A percentile compares a stretch with the other conserved stretches of the same genome.
phyloP scores from a whole-genome alignment of 2,888 invertebrate species.

The Cerceris ruficornis region DNA sequence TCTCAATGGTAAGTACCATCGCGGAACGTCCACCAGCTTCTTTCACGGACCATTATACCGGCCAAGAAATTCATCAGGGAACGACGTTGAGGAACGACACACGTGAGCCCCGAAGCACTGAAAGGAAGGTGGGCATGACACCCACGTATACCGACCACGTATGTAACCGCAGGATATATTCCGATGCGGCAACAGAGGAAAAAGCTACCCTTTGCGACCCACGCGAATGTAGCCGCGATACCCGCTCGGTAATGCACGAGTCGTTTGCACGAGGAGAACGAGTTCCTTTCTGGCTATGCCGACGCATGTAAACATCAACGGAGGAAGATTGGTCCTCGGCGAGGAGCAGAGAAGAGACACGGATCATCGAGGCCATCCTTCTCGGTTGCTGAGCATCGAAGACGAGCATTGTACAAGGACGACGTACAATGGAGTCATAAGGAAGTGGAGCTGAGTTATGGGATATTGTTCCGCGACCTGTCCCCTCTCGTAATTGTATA shows the following conservation, averaged over 20 bases:
- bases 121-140: slow-evolving; percentile 54
- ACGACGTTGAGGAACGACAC: slow-evolving; percentile 17
- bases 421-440: slow-evolving; percentile 57
- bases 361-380: slow-evolving; percentile 52
- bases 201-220: slow-evolving; percentile 59
- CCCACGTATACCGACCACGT: slow-evolving; percentile 54
- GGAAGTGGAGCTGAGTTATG: slow-evolving; percentile 62
- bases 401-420: slow-evolving; percentile 44
- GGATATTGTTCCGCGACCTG: slow-evolving; percentile 54
- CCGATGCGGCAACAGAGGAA: slow-evolving; percentile 33
- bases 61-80: slow-evolving; percentile 28
- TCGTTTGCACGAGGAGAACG: slow-evolving; percentile 65
- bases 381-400: slow-evolving; percentile 21
- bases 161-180: slow-evolving; percentile 14
- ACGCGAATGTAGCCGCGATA: slow-evolving; percentile 58
- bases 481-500: slow-evolving; percentile 52
- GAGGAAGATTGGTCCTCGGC: slow-evolving; percentile 21
- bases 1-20: neutral
- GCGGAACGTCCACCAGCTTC: neutral
- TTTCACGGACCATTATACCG: neutral
- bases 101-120: neutral
- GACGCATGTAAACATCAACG: slow-evolving; percentile 57
- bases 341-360: slow-evolving; percentile 22
- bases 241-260: slow-evolving; percentile 61
- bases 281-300: slow-evolving; percentile 55